These are phyloP conservation scores for Adineta ricciae DNA, from an alignment of 2,888 invertebrate genomes.

Conservation along the genomic window DNA sequence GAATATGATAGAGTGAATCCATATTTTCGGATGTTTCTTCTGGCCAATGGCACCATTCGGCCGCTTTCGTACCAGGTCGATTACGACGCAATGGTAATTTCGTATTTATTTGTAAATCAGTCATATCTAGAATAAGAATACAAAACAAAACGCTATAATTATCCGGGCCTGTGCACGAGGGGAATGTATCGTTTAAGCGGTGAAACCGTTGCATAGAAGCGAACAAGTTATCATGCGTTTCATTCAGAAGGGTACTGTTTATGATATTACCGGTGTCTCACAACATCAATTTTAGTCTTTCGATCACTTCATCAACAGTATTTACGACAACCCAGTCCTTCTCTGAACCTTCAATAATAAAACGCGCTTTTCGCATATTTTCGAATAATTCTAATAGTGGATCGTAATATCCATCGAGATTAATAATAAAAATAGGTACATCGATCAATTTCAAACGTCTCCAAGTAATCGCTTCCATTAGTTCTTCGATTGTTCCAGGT, in stretches of 20 bases:
- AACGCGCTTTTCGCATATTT: neutral
- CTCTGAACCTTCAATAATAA: neutral
- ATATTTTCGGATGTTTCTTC: constrained; percentile 97
- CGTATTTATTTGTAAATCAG: too few relatives aligned
- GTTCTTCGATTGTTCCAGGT: neutral
- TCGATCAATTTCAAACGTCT: neutral
- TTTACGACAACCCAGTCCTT: neutral
- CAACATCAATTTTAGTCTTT: neutral
- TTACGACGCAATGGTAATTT: neutral
- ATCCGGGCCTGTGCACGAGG: too few relatives aligned
- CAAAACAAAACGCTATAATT: too few relatives aligned
- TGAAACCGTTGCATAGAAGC: too few relatives aligned
- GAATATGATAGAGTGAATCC: constrained; percentile 95
- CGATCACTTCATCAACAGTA: neutral
- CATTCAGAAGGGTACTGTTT: too few relatives aligned
- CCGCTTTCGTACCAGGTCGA: neutral
- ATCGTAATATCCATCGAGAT: neutral
- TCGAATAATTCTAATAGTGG: neutral
- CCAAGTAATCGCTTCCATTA: neutral
- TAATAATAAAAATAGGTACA: neutral
- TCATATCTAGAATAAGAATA: too few relatives aligned
- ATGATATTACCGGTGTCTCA: too few relatives aligned
- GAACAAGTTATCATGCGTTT: too few relatives aligned
- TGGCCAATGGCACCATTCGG: constrained; percentile 84
- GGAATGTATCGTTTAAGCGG: too few relatives aligned